phyloP scores from a whole-genome alignment of 2,797 vertebrate species.

The Lutjanus argentimaculatus region DNA sequence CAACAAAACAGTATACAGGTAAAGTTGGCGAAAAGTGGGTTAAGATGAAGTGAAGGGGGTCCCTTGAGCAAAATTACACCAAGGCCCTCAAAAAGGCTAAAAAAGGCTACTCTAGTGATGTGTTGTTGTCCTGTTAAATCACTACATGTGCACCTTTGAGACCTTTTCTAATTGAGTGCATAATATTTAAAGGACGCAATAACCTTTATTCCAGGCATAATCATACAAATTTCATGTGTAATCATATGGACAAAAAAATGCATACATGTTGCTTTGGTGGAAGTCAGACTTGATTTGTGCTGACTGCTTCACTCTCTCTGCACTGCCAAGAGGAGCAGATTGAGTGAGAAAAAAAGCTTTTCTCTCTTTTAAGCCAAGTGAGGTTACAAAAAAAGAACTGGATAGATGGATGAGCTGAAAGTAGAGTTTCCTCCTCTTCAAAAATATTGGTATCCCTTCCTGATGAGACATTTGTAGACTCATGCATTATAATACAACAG shows the following conservation, averaged over 20 bases:
- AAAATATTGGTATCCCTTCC: not conserved
- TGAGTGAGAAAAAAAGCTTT: not conserved
- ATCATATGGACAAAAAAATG: not conserved
- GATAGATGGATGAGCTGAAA: slow-evolving; percentile 3
- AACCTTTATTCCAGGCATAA: not conserved
- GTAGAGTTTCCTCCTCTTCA: slow-evolving; percentile 3
- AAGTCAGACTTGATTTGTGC: slow-evolving; percentile 19
- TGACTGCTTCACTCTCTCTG: slow-evolving; percentile 22
- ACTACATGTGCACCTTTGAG: not conserved
- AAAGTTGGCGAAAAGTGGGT: not conserved
- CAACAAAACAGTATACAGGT: not conserved
- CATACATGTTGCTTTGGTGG: slow-evolving; percentile 2
- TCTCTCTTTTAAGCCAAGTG: slow-evolving; percentile 14
- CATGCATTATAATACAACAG: not conserved
- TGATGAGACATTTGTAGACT: not conserved
- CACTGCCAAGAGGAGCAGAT: slow-evolving; percentile 22
- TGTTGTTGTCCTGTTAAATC: not conserved
- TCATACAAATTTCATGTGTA: not conserved
- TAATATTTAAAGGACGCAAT: not conserved
- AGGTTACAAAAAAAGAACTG: not conserved
- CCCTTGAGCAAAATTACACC: not conserved
- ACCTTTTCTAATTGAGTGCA: not conserved
- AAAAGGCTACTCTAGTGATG: too few species aligned
- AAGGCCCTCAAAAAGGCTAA: not conserved
- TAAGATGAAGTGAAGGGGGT: not conserved